Conservation (phyloP, 2,113 vertebrate species). For the Parus major region DNA sequence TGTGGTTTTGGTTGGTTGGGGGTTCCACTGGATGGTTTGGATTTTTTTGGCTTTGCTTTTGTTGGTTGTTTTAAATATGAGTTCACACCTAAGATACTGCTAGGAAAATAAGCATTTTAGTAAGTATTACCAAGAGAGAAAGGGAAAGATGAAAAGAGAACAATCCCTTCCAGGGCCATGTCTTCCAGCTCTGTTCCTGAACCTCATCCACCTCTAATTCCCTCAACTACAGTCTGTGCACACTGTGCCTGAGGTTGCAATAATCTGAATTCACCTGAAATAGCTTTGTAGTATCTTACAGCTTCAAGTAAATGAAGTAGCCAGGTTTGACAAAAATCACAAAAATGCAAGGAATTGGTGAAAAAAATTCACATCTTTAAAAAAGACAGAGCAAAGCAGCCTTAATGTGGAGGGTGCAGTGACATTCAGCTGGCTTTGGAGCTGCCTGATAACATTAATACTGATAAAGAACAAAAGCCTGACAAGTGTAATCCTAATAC, state of each 20-base stretch:
- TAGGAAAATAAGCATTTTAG: neutral
- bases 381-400: neutral
- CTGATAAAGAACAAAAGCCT: constrained; percentile 12
- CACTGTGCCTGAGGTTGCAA: neutral
- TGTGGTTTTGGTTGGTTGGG: neutral
- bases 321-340: neutral
- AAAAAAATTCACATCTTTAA: neutral
- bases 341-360: neutral
- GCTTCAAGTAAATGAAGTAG: neutral
- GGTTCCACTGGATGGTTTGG: neutral
- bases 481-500: constrained; percentile 6
- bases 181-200: neutral
- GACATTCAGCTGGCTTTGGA: neutral
- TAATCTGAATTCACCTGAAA: neutral
- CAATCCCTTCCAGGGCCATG: neutral
- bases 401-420: neutral
- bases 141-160: neutral
- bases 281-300: neutral
- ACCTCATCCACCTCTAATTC: neutral
- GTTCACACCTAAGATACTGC: neutral
- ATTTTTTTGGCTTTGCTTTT: neutral
- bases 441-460: neutral
- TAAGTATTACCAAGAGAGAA: neutral
- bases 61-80: neutral
- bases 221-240: neutral